phyloP scores from a whole-genome alignment of 2,113 vertebrate genomes.

The Gavia stellata region DNA sequence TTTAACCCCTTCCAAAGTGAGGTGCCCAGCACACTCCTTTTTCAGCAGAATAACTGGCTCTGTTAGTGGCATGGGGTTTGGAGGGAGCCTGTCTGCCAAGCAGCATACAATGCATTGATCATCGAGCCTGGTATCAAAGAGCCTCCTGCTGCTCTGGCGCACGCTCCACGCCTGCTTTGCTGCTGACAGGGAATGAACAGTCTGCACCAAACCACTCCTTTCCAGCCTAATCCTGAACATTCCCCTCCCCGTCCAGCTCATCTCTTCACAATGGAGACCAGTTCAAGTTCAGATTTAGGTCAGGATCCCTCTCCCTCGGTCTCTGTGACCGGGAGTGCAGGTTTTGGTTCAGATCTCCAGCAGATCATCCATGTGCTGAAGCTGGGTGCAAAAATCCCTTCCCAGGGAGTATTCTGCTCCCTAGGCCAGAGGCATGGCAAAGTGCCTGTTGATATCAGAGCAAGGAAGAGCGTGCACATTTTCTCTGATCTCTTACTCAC shows the following conservation, averaged over 20 bases:
- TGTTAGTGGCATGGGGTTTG: rapidly evolving
- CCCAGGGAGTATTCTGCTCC: rapidly evolving
- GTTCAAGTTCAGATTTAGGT: neutral
- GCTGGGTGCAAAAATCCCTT: neutral
- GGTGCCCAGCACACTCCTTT: neutral
- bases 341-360: neutral
- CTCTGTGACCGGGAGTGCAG: neutral
- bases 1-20: neutral
- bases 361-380: neutral
- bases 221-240: neutral
- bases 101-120: neutral
- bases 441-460: rapidly evolving
- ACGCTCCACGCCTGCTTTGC: neutral
- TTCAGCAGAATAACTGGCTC: neutral
- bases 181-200: neutral
- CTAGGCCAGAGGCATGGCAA: neutral
- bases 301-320: neutral
- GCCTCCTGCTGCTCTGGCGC: neutral
- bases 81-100: neutral
- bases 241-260: neutral
- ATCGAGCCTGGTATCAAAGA: neutral
- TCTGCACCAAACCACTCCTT: neutral
- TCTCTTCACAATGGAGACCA: neutral
- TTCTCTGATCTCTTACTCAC: neutral
- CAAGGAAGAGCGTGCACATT: neutral